Evolutionary conservation across 2,888 invertebrate genomes (phyloP), one percentile per base, ranked within the genome.

Genomic region (Brenthis ino): DNA sequence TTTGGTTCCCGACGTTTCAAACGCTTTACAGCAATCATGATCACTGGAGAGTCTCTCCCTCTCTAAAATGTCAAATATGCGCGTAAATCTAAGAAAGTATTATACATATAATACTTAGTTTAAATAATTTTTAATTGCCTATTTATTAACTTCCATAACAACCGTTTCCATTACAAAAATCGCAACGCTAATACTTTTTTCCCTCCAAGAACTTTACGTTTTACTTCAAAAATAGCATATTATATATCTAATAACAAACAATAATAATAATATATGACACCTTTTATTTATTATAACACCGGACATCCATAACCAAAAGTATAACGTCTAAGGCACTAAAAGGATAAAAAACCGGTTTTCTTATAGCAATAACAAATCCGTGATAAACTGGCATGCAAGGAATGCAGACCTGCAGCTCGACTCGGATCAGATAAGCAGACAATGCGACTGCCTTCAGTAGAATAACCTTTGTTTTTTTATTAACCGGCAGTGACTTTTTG

Each of bases 301-400:
- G 60, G 60, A 50, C 60, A 6, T 60, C 48, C 50, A 60, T 12
- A 60, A n/a, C 50, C n/a, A 28, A 43, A 43, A 63, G 54, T 58
- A 55, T 55, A 50, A 66, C 43, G 58, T 48, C 51, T 33, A 63
- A 66, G 28, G 57, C 56, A 33, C 61, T 56, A 80, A 77, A 86
- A 84, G 85, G 84, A 85, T 82, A 83, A 79, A 72, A 79, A 85
- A 89, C 88, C 86, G 87, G 87, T 88, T 75, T 65, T 61, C 64
- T 57, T 78, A 75, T 71, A 74, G 72, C 75, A 76, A 75, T 76
- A 78, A 80, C 75, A 77, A 77, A 77, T 77, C 76, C 77, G 75
- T 77, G 75, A 78, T 75, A 76, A 78, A 72, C 74, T 67, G 79
- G 77, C 72, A 77, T 72, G 77, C 76, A 33, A 64, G 79, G 81